phyloP scores from a whole-genome alignment of 2,113 vertebrate genomes.

The Carettochelys insculpta region DNA sequence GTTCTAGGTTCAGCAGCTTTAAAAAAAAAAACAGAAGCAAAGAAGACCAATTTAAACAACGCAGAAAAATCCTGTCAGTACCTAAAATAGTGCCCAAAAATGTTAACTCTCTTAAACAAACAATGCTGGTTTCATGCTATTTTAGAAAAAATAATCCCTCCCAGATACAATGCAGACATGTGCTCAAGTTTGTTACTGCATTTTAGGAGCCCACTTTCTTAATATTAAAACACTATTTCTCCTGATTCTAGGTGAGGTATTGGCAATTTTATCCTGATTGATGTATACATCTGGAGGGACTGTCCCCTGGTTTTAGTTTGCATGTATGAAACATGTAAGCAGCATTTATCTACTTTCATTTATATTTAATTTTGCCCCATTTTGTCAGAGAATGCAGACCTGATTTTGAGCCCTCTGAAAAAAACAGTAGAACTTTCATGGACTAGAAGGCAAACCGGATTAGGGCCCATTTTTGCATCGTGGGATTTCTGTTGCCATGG shows the following conservation, averaged over 20 bases:
- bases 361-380: background rate
- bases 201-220: background rate
- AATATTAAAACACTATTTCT: background rate
- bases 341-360: constrained; percentile 5
- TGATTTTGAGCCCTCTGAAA: background rate
- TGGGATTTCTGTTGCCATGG: constrained; percentile 31
- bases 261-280: background rate
- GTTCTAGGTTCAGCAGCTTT: background rate
- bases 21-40: background rate
- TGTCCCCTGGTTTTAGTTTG: background rate
- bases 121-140: background rate
- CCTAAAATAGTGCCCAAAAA: background rate
- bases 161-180: background rate
- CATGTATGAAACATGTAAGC: background rate
- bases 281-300: background rate
- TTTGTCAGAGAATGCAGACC: background rate
- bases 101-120: background rate
- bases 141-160: background rate
- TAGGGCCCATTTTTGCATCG: constrained; percentile 45
- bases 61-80: background rate
- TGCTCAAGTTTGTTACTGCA: background rate
- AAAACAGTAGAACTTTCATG: background rate
- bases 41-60: background rate
- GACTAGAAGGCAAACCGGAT: constrained; percentile 29
- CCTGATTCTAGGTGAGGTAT: background rate